phyloP scores from a whole-genome alignment of 1,140 invertebrate genomes.

The Dendroctonus ponderosae region DNA sequence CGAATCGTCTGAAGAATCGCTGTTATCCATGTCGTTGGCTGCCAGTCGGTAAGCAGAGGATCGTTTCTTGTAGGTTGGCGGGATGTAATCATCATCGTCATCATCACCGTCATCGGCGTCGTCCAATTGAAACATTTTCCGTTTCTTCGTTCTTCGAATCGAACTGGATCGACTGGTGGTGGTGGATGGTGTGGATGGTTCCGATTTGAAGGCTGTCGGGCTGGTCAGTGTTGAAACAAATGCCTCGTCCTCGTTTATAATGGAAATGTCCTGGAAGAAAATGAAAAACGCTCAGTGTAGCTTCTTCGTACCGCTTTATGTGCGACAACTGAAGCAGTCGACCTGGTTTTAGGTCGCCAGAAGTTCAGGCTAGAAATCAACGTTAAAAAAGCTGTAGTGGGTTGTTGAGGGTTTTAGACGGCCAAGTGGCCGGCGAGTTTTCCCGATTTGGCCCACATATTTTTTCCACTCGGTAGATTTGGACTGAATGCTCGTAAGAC shows the following conservation, averaged over 20 bases:
- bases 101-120: conserved; percentile 17
- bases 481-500: too few relatives aligned
- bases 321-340: too few relatives aligned
- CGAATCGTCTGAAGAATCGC: conserved; percentile 17
- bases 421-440: too few relatives aligned
- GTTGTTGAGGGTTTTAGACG: too few relatives aligned
- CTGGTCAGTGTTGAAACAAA: conserved; percentile 15
- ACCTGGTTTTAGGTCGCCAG: too few relatives aligned
- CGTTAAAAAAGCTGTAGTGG: too few relatives aligned
- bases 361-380: too few relatives aligned
- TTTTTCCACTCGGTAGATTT: too few relatives aligned
- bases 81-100: conserved; percentile 45
- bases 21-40: conserved; percentile 9
- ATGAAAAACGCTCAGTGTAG: background rate
- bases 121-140: background rate
- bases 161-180: conserved; percentile 1
- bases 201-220: background rate
- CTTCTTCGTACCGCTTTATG: too few relatives aligned
- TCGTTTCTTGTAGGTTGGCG: conserved; percentile 30
- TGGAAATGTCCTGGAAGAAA: conserved; percentile 33
- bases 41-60: conserved; percentile 6
- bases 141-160: background rate
- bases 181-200: conserved; percentile 9
- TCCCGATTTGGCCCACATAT: too few relatives aligned
- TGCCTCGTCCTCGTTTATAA: conserved; percentile 28